phyloP scores from a whole-genome alignment of 2,888 invertebrate species.

The Pegoplata infirma region DNA sequence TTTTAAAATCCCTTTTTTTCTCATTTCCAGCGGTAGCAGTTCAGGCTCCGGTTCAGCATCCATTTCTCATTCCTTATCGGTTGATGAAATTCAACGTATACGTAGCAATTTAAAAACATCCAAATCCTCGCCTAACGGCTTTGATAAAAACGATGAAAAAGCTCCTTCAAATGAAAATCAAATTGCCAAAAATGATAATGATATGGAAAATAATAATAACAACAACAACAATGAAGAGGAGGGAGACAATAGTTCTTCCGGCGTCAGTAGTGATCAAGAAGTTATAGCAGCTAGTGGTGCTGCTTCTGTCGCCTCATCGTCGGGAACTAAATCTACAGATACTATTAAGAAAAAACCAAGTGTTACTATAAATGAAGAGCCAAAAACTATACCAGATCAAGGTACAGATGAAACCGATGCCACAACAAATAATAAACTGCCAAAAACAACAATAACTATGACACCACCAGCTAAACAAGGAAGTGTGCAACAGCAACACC shows the following conservation, averaged over 20 bases:
- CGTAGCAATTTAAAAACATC: conserved; percentile 90
- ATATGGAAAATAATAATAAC: conserved; percentile 39
- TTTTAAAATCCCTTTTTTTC: neutral
- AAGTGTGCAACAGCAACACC: conserved; percentile 37
- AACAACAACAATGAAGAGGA: conserved; percentile 80
- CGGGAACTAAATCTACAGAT: conserved; percentile 79
- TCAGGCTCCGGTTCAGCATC: conserved; percentile 84
- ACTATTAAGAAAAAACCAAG: conserved; percentile 77
- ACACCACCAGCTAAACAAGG: conserved; percentile 57
- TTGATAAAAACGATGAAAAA: conserved; percentile 79
- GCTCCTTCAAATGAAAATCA: conserved; percentile 27
- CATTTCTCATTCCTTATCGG: conserved; percentile 90
- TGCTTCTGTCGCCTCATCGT: conserved; percentile 73
- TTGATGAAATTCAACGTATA: conserved; percentile 93
- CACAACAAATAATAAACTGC: conserved; percentile 54
- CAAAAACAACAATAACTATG: conserved; percentile 52
- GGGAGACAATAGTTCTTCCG: conserved; percentile 92
- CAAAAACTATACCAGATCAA: conserved; percentile 70
- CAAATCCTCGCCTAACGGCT: conserved; percentile 91
- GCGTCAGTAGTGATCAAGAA: conserved; percentile 92
- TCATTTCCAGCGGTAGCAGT: conserved; percentile 81
- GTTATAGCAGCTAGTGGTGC: conserved; percentile 70
- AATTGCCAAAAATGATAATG: conserved; percentile 51
- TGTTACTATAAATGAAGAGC: conserved; percentile 73
- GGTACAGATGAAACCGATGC: conserved; percentile 65